Conservation (phyloP, 2,113 vertebrate species). For the Probosciger aterrimus region DNA sequence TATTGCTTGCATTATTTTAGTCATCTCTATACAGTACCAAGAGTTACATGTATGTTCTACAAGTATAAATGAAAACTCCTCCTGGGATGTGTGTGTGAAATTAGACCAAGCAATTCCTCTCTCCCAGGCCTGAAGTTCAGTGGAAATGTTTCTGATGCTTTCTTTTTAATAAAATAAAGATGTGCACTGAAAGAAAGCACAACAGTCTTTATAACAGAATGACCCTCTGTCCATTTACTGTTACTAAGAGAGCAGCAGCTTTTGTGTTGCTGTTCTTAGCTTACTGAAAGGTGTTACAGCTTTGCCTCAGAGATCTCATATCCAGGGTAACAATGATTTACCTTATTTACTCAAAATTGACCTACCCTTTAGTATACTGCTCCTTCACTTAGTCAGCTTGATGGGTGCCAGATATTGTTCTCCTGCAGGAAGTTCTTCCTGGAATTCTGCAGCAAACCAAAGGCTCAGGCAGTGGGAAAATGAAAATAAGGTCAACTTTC, state of each 20-base stretch:
- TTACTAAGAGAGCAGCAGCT: slow-evolving; percentile 22
- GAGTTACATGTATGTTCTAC: neutral
- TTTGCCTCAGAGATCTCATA: slow-evolving; percentile 67
- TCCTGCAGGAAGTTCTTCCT: slow-evolving; percentile 74
- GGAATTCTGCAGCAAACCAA: slow-evolving; percentile 70
- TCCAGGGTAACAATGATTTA: slow-evolving; percentile 62
- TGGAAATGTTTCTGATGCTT: neutral
- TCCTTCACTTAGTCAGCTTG: slow-evolving; percentile 69
- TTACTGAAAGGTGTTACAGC: slow-evolving; percentile 70
- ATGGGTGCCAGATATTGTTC: slow-evolving; percentile 71
- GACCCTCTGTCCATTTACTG: slow-evolving; percentile 15
- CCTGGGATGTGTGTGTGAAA: neutral
- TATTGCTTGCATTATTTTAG: neutral
- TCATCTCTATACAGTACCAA: neutral
- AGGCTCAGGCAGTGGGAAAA: slow-evolving; percentile 68
- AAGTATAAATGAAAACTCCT: neutral
- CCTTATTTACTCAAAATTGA: slow-evolving; percentile 64
- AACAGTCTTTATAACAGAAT: neutral
- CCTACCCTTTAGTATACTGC: slow-evolving; percentile 62
- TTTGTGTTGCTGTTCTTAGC: slow-evolving; percentile 31
- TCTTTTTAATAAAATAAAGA: slow-evolving; percentile 37
- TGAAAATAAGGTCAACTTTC: slow-evolving; percentile 72
- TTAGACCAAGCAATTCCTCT: neutral
- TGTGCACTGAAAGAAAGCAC: neutral
- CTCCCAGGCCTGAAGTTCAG: neutral